These are phyloP conservation scores for Ophioninae sp. DNA, from an alignment of 2,888 invertebrate species.

Conservation along the genomic window DNA sequence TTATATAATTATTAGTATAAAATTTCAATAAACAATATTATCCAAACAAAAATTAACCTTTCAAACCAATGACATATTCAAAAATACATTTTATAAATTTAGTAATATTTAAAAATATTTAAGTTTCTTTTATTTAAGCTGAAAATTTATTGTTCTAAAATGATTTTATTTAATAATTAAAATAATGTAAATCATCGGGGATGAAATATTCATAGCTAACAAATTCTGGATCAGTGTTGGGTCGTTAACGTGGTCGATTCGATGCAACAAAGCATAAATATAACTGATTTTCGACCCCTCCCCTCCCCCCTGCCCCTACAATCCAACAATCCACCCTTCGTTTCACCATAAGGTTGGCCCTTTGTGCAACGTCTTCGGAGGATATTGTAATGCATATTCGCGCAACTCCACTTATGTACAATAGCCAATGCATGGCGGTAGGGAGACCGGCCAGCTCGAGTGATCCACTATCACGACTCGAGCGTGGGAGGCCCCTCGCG, in stretches of 20 bases:
- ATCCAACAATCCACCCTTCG: too few species aligned
- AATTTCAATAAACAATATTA: too few species aligned
- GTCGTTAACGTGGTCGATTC: conserved; percentile 74
- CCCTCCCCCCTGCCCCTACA: too few species aligned
- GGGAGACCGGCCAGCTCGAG: conserved; percentile 51
- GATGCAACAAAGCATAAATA: conserved; percentile 79
- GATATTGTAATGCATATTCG: conserved; percentile 51
- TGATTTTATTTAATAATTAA: too few species aligned
- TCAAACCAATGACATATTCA: too few species aligned
- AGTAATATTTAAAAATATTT: too few species aligned
- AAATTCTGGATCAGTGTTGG: conserved; percentile 65
- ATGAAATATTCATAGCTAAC: conserved; percentile 77
- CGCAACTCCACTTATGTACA: conserved; percentile 35
- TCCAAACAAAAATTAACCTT: too few species aligned
- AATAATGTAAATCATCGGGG: conserved; percentile 64
- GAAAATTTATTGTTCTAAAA: too few species aligned
- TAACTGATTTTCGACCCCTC: conserved; percentile 70
- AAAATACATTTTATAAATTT: too few species aligned
- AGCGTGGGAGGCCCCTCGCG: conserved; percentile 71
- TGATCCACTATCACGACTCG: conserved; percentile 76
- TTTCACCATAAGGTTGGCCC: conserved; percentile 69
- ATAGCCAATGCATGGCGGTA: conserved; percentile 44
- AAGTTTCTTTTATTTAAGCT: too few species aligned
- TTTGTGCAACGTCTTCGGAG: conserved; percentile 72
- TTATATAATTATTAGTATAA: too few species aligned